phyloP scores from a whole-genome alignment of 2,797 vertebrate genomes.

The Diglossa cyanea region DNA sequence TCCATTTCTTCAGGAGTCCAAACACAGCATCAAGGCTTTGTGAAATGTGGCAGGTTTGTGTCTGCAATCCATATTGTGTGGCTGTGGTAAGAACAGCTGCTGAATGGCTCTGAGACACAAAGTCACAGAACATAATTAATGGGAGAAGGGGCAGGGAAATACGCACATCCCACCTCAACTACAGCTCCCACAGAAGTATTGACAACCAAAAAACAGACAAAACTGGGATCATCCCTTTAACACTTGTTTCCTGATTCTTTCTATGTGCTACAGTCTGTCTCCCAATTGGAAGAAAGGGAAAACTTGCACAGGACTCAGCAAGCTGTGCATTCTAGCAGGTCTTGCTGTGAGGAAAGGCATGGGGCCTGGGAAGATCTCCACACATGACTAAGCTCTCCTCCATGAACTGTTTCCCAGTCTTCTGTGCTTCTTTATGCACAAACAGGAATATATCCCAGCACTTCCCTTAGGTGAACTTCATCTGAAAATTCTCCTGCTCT shows the following conservation, averaged over 20 bases:
- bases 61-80: background rate
- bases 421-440: background rate
- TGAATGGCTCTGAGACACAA: background rate
- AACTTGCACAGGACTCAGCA: background rate
- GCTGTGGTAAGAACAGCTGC: background rate
- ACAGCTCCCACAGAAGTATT: background rate
- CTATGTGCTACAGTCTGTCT: background rate
- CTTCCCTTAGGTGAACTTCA: background rate
- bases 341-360: background rate
- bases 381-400: background rate
- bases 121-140: background rate
- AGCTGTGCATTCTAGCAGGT: background rate
- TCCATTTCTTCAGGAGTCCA: background rate
- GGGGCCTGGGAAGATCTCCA: background rate
- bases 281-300: background rate
- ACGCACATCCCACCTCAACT: background rate
- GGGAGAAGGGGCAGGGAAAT: background rate
- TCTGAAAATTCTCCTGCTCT: background rate
- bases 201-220: background rate
- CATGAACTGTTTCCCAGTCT: background rate
- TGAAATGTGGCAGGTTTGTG: background rate
- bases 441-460: background rate
- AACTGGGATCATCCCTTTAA: background rate
- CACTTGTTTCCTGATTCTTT: background rate
- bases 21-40: background rate